A percentile compares a stretch with the other conserved stretches of the same genome.
Conservation (phyloP, 2,113 vertebrate genomes). For the Gavia stellata region DNA sequence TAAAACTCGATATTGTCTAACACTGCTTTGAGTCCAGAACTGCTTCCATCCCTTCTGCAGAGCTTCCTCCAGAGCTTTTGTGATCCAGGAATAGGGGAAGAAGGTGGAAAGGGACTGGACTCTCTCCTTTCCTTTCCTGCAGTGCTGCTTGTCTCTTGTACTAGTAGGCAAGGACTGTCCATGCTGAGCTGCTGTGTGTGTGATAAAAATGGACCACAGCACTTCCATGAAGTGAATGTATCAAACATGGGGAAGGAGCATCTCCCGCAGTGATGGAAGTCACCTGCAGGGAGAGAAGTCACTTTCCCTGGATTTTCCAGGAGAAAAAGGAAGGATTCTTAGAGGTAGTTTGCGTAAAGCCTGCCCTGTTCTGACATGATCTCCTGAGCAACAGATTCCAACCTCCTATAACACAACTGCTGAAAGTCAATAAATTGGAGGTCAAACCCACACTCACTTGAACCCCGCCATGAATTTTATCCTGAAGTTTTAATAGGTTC, state of each 20-base stretch:
- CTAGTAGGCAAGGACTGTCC: not conserved
- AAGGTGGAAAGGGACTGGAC: not conserved
- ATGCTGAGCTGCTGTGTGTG: not conserved
- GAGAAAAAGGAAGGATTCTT: not conserved
- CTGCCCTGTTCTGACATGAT: not conserved
- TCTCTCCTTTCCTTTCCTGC: not conserved
- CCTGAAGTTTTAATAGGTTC: not conserved
- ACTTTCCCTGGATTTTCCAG: not conserved
- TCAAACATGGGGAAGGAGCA: not conserved
- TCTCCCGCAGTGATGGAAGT: not conserved
- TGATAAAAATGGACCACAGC: not conserved
- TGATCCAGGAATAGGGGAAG: not conserved
- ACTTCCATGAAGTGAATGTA: not conserved
- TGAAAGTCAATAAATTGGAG: not conserved
- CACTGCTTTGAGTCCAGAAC: not conserved
- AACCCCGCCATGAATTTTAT: not conserved
- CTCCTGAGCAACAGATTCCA: not conserved
- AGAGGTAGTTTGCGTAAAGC: not conserved
- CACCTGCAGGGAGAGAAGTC: not conserved
- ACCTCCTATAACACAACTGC: not conserved
- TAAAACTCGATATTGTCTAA: not conserved
- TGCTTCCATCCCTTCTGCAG: not conserved
- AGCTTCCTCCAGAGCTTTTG: not conserved
- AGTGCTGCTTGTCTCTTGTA: not conserved
- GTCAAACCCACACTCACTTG: not conserved